Evolutionary conservation across 1,140 invertebrate genomes (phyloP), one percentile per base, ranked within the genome.

Genomic region (Globodera ellingtonae): DNA sequence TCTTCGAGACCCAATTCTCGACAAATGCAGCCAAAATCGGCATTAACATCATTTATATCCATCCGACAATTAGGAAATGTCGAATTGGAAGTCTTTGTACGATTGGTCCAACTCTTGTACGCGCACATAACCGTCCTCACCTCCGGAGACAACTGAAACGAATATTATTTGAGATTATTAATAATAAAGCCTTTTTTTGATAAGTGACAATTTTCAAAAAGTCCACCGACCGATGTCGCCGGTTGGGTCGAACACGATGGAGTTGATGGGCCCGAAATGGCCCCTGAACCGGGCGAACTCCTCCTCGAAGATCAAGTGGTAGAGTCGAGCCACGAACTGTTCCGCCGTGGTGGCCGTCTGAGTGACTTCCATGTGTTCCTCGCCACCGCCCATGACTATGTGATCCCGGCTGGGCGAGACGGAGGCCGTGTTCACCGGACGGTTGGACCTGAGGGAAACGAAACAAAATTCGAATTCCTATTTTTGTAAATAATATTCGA

Each of bases 221-320:
- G 35, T 35, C 35, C 9, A 62, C 56, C 18, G 56, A 79, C 77
- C 67, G 50, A 70, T 91, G 85, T 94, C 95, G 62, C 98, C 98
- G 92, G 97, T 95, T 13, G 98, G 98, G 92, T 98, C 96, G 91
- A 98, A 99, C 69, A 94, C 94, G 75, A 99, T 92, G 90, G 95
- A 96, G 92, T 99, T 99, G 86, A 99, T 99, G 1, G 98, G 98
- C 86, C 98, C 98, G 89, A 99, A 99, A 91, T 99, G 98, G 72
- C 84, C 85, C 90, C 99, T 99, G 0, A 99, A 93, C 76, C 96
- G 91, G 0, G 94, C 97, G 91, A 99, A 99, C 91, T 99, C 98
- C 91, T 99, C 97, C 91, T 99, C 97, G 90, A 98, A 99, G n/a
- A 99, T 93, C 69, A 98, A 90, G 91, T 99, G 97, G 92, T 95